Conservation (phyloP, 1,140 invertebrate genomes). For the Copidosoma floridanum region DNA sequence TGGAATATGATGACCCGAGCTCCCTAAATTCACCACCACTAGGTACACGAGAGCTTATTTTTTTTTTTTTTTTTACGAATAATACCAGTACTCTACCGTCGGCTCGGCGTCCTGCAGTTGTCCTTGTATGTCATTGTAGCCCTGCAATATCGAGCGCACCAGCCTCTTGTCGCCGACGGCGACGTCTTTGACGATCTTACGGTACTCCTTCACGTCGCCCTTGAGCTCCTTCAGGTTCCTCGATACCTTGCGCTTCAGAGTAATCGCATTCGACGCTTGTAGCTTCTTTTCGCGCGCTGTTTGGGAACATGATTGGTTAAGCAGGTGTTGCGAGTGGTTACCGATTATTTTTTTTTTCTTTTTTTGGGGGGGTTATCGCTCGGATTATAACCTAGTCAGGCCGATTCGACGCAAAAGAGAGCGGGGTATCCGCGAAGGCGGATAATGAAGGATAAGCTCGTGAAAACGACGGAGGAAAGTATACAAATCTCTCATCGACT, state of each 20-base stretch:
- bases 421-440: neutral
- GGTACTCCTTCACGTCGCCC: conserved; percentile 58
- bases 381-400: neutral
- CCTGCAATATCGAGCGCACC: conserved; percentile 56
- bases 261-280: conserved; percentile 55
- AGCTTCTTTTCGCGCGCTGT: conserved; percentile 62
- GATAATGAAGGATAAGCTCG: neutral
- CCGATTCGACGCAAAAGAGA: neutral
- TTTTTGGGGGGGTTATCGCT: too few relatives aligned
- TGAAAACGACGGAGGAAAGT: neutral
- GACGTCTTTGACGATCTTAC: conserved; percentile 58
- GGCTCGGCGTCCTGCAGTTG: conserved; percentile 60
- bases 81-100: conserved; percentile 43
- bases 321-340: too few relatives aligned
- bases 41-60: conserved; percentile 16
- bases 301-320: neutral
- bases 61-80: too few relatives aligned
- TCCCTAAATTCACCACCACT: conserved; percentile 46
- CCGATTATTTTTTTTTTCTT: too few relatives aligned
- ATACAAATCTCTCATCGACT: neutral
- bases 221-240: conserved; percentile 57
- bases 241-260: conserved; percentile 57
- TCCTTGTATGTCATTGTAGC: conserved; percentile 59
- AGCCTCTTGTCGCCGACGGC: conserved; percentile 60
- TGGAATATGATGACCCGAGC: conserved; percentile 59